Conservation (phyloP, 2,888 invertebrate species). For the Lasioglossum zephyrum region DNA sequence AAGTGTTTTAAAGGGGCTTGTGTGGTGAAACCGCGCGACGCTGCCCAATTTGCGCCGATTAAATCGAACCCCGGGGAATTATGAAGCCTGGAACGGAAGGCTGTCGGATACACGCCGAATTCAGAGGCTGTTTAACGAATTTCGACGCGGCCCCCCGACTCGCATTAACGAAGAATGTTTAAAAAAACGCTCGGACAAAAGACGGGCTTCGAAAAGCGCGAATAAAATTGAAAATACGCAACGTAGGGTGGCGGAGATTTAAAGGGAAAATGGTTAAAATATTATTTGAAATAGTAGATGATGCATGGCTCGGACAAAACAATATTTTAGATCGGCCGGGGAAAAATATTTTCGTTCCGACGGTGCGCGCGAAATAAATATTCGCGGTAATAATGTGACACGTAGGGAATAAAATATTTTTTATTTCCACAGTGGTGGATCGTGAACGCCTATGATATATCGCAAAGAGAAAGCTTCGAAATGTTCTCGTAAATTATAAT, state of each 20-base stretch:
- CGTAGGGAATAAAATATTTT: not conserved
- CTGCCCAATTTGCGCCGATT: slow-evolving; percentile 27
- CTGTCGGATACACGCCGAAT: not conserved
- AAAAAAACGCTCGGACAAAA: not conserved
- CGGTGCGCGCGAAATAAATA: not conserved
- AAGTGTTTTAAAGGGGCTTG: too few relatives aligned
- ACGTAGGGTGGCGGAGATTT: not conserved
- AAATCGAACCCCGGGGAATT: not conserved
- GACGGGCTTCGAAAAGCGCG: not conserved
- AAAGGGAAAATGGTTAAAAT: not conserved
- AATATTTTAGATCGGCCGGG: not conserved
- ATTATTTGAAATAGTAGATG: not conserved
- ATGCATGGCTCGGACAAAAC: not conserved
- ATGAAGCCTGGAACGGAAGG: not conserved
- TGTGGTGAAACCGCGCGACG: not conserved
- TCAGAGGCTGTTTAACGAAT: not conserved
- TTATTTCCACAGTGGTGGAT: not conserved
- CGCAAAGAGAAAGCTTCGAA: not conserved
- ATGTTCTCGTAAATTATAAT: not conserved
- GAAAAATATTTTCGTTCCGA: not conserved
- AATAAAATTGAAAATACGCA: not conserved
- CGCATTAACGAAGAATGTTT: slow-evolving; percentile 62
- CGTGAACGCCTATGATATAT: not conserved
- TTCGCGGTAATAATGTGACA: not conserved
- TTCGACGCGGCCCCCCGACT: slow-evolving; percentile 31